Evolutionary conservation across 2,888 invertebrate species (phyloP), one percentile per base, ranked within the genome.

Genomic region (Nomada lathburiana): DNA sequence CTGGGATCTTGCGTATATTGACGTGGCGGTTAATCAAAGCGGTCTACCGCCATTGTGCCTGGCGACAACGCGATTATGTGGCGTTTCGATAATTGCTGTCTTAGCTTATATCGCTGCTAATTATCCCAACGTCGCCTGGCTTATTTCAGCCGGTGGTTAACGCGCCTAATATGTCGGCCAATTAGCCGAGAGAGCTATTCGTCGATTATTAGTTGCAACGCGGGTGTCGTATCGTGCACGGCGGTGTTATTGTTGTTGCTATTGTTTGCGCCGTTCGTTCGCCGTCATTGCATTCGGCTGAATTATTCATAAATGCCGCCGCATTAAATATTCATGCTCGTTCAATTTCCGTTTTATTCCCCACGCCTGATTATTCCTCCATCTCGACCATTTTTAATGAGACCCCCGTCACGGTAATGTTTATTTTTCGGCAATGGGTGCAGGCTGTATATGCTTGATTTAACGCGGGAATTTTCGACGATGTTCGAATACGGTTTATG

Each of bases 21-120:
- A 82, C 84, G 80, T 80, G 74, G 13, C 73, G 82, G 82, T 82
- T 87, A 87, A 87, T 87, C 87, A 84, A 65, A 74, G 60, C 64
- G 42, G 36, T 44, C 74, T 26, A 16, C n/a, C 26, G 59, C 44
- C 75, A 80, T 81, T 82, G 65, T 82, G 62, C 44, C 70, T 23
- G 26, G 47, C 65, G 50, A 65, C 70, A 20, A n/a, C 65, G 5
- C 65, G 81, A 82, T 82, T 82, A 80, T 52, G 81, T 67, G 60
- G 57, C 74, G 70, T 80, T 82, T 80, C 81, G 81, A 82, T 82
- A 82, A 82, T 83, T 83, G 77, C 73, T 73, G 76, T 82, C 82
- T 83, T 76, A 67, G 82, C 65, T 77, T 62, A 62, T 62, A 83
- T 69, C 60, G 82, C 62, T 42, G 73, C 73, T 77, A 77, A 83